Conservation (phyloP, 2,797 vertebrate genomes). For the Mus minutoides region DNA sequence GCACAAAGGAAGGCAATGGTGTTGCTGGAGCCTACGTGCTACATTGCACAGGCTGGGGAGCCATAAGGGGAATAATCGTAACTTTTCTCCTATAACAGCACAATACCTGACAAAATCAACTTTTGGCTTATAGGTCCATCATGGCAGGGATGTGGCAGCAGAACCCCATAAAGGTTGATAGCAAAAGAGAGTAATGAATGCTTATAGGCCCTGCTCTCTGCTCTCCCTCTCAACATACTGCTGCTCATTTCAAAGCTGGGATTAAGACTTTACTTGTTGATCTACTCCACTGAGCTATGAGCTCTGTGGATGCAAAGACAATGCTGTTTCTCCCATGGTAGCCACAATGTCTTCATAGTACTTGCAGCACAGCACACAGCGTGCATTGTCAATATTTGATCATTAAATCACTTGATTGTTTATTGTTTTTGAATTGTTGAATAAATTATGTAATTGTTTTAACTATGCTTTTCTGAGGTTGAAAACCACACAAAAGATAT, state of each 20-base stretch:
- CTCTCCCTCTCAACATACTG: neutral
- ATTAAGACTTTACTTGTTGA: neutral
- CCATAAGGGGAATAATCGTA: too few relatives aligned
- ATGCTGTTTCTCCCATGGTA: neutral
- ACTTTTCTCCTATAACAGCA: neutral
- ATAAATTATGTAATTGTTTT: slow-evolving; percentile 51
- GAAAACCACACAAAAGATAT: slow-evolving; percentile 27
- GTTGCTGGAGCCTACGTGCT: neutral
- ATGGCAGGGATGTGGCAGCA: neutral
- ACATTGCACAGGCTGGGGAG: neutral
- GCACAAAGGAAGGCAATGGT: neutral
- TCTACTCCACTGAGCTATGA: neutral
- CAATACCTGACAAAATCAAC: neutral
- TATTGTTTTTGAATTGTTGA: slow-evolving; percentile 50
- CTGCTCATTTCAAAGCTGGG: neutral
- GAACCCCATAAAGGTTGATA: neutral
- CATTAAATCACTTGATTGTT: slow-evolving; percentile 37
- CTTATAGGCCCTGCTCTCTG: neutral
- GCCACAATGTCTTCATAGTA: neutral
- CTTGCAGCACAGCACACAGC: neutral
- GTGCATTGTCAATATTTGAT: slow-evolving; percentile 26
- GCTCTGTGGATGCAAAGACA: neutral
- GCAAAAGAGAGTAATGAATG: neutral
- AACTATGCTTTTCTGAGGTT: slow-evolving; percentile 43
- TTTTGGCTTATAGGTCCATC: neutral